phyloP scores from a whole-genome alignment of 2,888 invertebrate species.

The Galerucella pusilla region DNA sequence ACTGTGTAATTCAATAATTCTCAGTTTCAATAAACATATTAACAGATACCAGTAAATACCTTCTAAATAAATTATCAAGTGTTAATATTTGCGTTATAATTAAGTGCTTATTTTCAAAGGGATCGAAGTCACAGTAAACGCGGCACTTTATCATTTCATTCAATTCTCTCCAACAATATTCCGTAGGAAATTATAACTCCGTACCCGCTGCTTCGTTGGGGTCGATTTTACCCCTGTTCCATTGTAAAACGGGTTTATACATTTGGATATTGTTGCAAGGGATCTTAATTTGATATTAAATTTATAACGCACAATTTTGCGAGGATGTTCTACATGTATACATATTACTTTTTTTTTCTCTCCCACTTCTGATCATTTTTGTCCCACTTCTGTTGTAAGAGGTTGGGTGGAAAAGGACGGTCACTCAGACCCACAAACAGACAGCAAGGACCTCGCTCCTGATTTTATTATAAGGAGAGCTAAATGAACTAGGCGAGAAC shows the following conservation, averaged over 20 bases:
- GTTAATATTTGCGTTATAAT: background rate
- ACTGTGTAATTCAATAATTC: too few species aligned
- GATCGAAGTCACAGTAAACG: constrained; percentile 1
- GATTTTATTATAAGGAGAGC: too few species aligned
- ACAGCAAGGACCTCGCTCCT: too few species aligned
- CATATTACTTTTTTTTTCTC: too few species aligned
- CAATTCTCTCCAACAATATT: constrained; percentile 10
- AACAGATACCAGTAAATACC: background rate
- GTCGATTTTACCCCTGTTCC: constrained; percentile 7
- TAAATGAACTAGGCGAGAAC: too few species aligned
- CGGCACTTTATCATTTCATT: constrained; percentile 15
- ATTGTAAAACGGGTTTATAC: constrained; percentile 3
- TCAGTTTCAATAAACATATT: background rate
- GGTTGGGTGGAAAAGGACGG: too few species aligned
- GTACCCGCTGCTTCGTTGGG: background rate
- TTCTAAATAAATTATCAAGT: background rate
- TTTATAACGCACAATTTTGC: too few species aligned
- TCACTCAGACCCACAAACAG: too few species aligned
- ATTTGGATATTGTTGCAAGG: constrained; percentile 9
- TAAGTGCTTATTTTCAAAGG: background rate
- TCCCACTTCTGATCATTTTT: too few species aligned
- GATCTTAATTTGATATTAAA: background rate
- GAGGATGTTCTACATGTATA: too few species aligned
- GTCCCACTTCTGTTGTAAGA: too few species aligned
- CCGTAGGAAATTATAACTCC: constrained; percentile 12